Evolutionary conservation across 2,888 invertebrate genomes (phyloP).

Genomic region (Empis livida): DNA sequence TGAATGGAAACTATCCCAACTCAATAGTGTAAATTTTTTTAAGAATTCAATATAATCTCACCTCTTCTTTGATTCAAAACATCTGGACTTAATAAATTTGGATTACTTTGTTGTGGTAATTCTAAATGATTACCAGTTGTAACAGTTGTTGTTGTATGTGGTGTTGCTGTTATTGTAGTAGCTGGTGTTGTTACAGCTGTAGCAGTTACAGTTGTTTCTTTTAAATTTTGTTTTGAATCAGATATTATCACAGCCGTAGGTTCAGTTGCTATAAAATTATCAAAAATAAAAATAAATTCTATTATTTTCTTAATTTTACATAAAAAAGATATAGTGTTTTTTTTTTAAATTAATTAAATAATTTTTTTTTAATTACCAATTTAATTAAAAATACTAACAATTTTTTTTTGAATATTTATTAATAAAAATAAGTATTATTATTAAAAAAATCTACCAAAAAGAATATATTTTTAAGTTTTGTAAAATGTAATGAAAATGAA

Average conservation of each 20-base stretch:
- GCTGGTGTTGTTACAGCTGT: constrained; percentile 35
- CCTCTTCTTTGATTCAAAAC: constrained; percentile 55
- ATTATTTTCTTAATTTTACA: background rate
- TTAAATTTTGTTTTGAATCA: constrained; percentile 36
- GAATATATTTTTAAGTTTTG: too few species aligned
- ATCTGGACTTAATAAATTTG: constrained; percentile 76
- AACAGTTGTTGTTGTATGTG: constrained; percentile 26
- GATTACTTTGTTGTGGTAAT: constrained; percentile 57
- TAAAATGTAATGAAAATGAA: too few species aligned
- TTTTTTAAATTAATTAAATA: background rate
- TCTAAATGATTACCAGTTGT: constrained; percentile 65
- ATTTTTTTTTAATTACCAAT: constrained; percentile 2
- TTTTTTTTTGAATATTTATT: background rate
- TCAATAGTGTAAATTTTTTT: too few species aligned
- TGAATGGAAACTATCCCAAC: too few species aligned
- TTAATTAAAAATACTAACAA: constrained; percentile 1
- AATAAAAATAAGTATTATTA: constrained; percentile 2
- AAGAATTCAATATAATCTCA: too few species aligned
- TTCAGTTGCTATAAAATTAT: constrained; percentile 25
- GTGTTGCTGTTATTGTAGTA: constrained; percentile 27
- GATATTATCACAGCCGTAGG: constrained; percentile 35
- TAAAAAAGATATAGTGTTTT: constrained; percentile 1
- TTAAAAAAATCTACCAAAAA: too few species aligned
- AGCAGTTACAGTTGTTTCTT: constrained; percentile 36
- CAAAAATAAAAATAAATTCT: background rate